Percentiles rank a stretch among this genome's conserved stretches.
Evolutionary conservation across 1,140 invertebrate species (phyloP).

Genomic region (Paralvinella palmiformis): DNA sequence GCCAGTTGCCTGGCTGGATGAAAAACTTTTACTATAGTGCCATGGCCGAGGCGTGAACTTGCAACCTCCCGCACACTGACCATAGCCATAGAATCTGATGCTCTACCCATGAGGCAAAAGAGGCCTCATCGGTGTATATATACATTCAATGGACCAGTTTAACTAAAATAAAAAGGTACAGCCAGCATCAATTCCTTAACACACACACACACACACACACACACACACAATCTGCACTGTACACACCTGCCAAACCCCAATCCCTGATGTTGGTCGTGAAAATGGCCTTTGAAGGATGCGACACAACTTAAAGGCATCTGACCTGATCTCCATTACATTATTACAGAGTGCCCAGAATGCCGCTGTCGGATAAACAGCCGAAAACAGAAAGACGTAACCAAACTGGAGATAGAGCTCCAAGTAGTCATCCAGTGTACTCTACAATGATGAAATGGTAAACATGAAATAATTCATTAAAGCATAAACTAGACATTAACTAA

Average conservation of each 20-base stretch:
- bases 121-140: too few relatives aligned
- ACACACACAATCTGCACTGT: not conserved
- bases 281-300: conserved; percentile 90
- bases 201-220: too few relatives aligned
- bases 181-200: not conserved
- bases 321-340: conserved; percentile 86
- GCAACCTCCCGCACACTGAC: too few relatives aligned
- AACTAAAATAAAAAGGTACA: not conserved
- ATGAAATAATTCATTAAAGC: conserved; percentile 4
- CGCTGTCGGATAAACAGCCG: conserved; percentile 89
- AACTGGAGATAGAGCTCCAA: conserved; percentile 92
- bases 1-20: too few relatives aligned
- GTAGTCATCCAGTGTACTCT: conserved; percentile 95
- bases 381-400: conserved; percentile 82
- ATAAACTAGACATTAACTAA: not conserved
- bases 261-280: conserved; percentile 77
- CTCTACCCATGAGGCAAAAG: too few relatives aligned
- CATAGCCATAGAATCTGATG: too few relatives aligned
- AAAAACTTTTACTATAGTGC: too few relatives aligned
- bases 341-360: conserved; percentile 88
- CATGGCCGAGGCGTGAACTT: too few relatives aligned
- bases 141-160: too few relatives aligned
- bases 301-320: conserved; percentile 94
- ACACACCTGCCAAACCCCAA: conserved; percentile 91
- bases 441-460: too few relatives aligned